A percentile compares a stretch with the other conserved stretches of the same genome.
These are phyloP conservation scores for Microchrysa polita DNA, from an alignment of 2,888 invertebrate species.

Conservation along the genomic window DNA sequence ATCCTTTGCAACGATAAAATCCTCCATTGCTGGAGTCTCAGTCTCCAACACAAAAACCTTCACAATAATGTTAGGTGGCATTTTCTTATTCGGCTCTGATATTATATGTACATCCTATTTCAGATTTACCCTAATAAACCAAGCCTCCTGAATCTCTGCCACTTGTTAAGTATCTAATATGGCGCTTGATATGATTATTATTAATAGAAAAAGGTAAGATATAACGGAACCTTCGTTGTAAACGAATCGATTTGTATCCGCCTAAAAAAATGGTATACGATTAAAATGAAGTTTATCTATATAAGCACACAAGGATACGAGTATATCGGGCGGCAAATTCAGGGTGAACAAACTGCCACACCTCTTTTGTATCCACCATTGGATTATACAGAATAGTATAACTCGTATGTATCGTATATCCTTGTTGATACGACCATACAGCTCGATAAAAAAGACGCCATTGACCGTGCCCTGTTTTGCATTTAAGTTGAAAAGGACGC, in stretches of 20 bases:
- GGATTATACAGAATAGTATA: neutral
- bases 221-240: constrained; percentile 3
- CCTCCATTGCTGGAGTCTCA: too few species aligned
- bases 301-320: neutral
- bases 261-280: constrained; percentile 22
- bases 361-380: neutral
- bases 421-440: too few species aligned
- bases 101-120: too few species aligned
- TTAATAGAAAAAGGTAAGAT: constrained; percentile 2
- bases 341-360: constrained; percentile 39
- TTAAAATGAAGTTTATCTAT: constrained; percentile 3
- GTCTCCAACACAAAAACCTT: too few species aligned
- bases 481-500: neutral
- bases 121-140: too few species aligned
- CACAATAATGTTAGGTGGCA: too few species aligned
- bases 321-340: constrained; percentile 16
- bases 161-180: constrained; percentile 2
- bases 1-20: too few species aligned
- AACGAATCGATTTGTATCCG: neutral
- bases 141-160: too few species aligned
- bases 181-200: constrained; percentile 14
- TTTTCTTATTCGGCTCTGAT: too few species aligned
- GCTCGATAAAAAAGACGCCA: neutral
- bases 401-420: too few species aligned
- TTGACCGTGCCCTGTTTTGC: constrained; percentile 23